Evolutionary conservation across 1,140 invertebrate species (phyloP).

Genomic region (Meloidogyne hapla): DNA sequence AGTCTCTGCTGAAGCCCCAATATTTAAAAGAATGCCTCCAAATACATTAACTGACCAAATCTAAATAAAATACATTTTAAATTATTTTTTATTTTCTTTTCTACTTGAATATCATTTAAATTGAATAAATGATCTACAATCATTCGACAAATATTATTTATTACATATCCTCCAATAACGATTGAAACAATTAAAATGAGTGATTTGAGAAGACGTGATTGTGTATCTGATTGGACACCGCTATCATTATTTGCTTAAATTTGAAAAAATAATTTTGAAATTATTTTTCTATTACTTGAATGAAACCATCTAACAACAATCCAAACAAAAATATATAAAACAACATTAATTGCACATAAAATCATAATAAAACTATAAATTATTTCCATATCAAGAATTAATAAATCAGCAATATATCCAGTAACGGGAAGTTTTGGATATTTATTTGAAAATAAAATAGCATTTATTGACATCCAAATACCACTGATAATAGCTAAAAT

Average conservation of each 20-base stretch:
- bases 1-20: too few species aligned
- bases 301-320: neutral
- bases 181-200: neutral
- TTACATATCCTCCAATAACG: neutral
- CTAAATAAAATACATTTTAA: neutral
- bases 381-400: neutral
- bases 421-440: slow-evolving; percentile 10
- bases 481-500: neutral
- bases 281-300: neutral
- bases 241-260: neutral
- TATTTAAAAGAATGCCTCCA: neutral
- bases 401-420: slow-evolving; percentile 3
- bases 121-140: neutral
- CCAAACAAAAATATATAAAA: slow-evolving; percentile 10
- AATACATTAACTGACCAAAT: neutral
- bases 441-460: neutral
- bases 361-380: neutral
- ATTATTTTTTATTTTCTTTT: neutral
- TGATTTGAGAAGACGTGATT: neutral
- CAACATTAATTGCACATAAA: slow-evolving; percentile 6
- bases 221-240: neutral
- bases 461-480: neutral
- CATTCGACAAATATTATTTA: neutral
- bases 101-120: neutral
- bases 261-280: neutral